Base-by-base conservation (phyloP, 1,140 invertebrate genomes). In the Theocolax elegans region DNA sequence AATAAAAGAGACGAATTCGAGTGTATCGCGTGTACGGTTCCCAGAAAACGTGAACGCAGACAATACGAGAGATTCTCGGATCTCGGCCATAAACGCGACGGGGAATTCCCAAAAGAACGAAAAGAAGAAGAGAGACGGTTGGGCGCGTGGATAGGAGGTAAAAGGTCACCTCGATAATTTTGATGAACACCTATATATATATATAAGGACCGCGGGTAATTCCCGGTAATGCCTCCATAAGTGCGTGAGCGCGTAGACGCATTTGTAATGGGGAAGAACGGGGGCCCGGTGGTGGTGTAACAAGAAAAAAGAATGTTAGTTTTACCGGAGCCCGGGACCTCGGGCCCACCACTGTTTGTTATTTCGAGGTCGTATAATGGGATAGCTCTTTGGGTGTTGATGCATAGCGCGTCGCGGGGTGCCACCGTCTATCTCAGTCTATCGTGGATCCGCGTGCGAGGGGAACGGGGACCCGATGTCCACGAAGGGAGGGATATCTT, bases 161-260 rank as follows among this genome's bases (percentile, higher is more conserved):
- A 21, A 15, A 49, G 29, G 17, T 35, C 31, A 35, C 31, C 31
- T 35, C 69, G 73, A 72, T 77, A 80, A 83, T 83, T 81, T 80
- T 83, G 81, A 85, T 84, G 81, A 82, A 85, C 83, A 80, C 78
- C n/a, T n/a, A n/a, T n/a, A n/a, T n/a, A n/a, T n/a, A n/a, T n/a
- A n/a, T n/a, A n/a, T n/a, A n/a, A n/a, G n/a, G n/a, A n/a, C n/a
- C n/a, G n/a, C 38, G 17, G 49, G 19, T 54, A 31, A 17, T 66
- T 15, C 13, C 27, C 8, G 10, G 56, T 59, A 59, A 23, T 60
- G 29, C 12, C 4, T 35, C 31, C 10, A 4, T 35, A 35, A 35
- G 31, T 35, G 4, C 31, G 31, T 6, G 31, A 35, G 4, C 4
- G 4, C 4, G 4, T 35, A 6, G 31, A 35, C 10, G 31, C 31